phyloP scores from a whole-genome alignment of 2,113 vertebrate genomes.

The Barnardius zonarius region DNA sequence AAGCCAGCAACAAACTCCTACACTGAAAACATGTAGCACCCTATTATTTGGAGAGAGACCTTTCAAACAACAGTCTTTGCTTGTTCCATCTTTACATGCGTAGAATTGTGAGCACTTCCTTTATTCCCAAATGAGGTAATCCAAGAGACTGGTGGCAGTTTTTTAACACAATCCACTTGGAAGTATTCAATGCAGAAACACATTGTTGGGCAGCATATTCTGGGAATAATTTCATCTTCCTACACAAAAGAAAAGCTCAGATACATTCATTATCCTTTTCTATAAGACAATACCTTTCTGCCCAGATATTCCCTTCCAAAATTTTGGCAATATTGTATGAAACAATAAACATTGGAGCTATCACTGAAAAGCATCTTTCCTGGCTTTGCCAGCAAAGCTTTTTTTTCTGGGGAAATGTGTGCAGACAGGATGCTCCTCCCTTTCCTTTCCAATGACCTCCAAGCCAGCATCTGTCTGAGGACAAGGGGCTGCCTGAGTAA shows the following conservation, averaged over 20 bases:
- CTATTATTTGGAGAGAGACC: neutral
- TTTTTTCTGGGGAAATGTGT: slow-evolving; percentile 14
- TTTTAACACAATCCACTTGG: neutral
- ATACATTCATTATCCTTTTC: slow-evolving; percentile 32
- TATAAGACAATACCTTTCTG: slow-evolving; percentile 17
- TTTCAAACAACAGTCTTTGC: neutral
- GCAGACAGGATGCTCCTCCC: slow-evolving; percentile 75
- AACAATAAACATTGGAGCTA: slow-evolving; percentile 68
- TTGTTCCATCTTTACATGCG: neutral
- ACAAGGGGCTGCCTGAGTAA: neutral
- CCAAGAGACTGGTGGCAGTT: neutral
- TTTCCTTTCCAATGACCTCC: slow-evolving; percentile 68
- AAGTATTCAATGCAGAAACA: neutral
- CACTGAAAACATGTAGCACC: neutral
- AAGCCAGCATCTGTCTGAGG: neutral
- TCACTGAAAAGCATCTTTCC: slow-evolving; percentile 76
- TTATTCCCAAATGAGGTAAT: neutral
- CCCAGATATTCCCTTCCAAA: slow-evolving; percentile 30
- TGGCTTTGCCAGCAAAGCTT: slow-evolving; percentile 32
- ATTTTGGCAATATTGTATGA: neutral
- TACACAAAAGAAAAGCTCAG: neutral
- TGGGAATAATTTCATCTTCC: slow-evolving; percentile 11
- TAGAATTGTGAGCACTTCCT: neutral
- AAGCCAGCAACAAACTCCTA: neutral
- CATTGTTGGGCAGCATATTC: neutral